Percentiles rank a stretch among this genome's conserved stretches.
Evolutionary conservation across 2,888 invertebrate species (phyloP).

Genomic region (Glyphotaelius pellucidus): DNA sequence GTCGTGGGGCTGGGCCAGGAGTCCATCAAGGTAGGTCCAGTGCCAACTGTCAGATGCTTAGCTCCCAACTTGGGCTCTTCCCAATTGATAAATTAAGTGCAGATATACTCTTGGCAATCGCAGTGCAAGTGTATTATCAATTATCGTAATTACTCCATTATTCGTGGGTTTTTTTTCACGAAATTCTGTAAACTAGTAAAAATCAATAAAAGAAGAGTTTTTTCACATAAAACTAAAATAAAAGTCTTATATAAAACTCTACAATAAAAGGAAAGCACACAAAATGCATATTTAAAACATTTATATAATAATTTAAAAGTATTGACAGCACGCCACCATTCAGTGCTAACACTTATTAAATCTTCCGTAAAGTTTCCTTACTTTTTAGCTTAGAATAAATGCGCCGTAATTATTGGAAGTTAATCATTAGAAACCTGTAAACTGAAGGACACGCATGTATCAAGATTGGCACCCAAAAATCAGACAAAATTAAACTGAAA

Average conservation of each 20-base stretch:
- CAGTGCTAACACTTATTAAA: background rate
- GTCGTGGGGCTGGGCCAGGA: constrained; percentile 90
- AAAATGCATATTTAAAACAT: background rate
- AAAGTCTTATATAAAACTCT: background rate
- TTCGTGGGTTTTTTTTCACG: background rate
- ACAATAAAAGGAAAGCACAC: no score
- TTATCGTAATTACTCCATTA: background rate
- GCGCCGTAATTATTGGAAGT: no score
- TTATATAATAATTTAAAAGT: background rate
- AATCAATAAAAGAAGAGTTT: background rate
- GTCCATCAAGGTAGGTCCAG: constrained; percentile 80
- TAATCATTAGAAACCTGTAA: no score
- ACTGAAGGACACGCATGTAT: no score
- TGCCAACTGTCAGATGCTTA: background rate
- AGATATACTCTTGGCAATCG: background rate
- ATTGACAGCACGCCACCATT: background rate
- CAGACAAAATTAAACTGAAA: no score
- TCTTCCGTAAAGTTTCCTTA: no score
- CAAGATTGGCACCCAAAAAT: no score
- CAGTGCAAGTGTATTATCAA: background rate
- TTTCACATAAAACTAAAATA: background rate
- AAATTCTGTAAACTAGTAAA: background rate
- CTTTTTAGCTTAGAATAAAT: no score
- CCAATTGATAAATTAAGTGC: background rate
- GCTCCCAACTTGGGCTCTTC: background rate